Percentiles rank a stretch among this genome's conserved stretches.
These are phyloP conservation scores for Edolisoma coerulescens DNA, from an alignment of 2,113 vertebrate genomes.

Conservation along the genomic window DNA sequence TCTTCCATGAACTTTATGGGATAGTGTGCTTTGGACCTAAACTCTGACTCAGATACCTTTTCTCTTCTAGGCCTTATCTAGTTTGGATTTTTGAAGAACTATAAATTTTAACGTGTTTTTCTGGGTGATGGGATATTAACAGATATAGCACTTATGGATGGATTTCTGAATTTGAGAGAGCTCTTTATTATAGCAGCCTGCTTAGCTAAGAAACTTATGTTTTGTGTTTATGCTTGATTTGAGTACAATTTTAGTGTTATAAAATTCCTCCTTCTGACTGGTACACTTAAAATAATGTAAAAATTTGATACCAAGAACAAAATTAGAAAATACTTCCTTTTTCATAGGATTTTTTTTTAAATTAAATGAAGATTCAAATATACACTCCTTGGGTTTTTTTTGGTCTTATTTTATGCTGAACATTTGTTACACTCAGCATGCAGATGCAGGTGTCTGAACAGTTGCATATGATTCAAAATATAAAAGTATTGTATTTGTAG, in stretches of 20 bases:
- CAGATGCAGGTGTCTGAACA: neutral
- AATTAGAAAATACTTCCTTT: neutral
- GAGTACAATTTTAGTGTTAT: neutral
- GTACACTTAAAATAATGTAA: neutral
- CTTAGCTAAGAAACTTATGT: neutral
- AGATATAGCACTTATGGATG: neutral
- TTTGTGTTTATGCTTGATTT: neutral
- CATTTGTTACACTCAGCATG: neutral
- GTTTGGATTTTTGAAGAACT: neutral
- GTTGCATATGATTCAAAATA: neutral
- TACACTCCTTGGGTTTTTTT: neutral
- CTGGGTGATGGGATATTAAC: neutral
- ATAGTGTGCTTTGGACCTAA: neutral
- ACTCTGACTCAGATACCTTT: neutral
- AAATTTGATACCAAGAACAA: neutral
- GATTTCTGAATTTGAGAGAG: neutral
- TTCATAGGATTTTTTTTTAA: neutral
- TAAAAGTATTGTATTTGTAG: neutral
- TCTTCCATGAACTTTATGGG: neutral
- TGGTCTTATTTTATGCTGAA: neutral
- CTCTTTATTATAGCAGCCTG: neutral
- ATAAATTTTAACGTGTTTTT: neutral
- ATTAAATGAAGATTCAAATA: neutral
- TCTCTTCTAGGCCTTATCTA: neutral
- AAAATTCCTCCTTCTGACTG: neutral